These are phyloP conservation scores for Oceanodroma leucorhoa DNA, from an alignment of 2,797 vertebrate genomes.

Conservation along the genomic window DNA sequence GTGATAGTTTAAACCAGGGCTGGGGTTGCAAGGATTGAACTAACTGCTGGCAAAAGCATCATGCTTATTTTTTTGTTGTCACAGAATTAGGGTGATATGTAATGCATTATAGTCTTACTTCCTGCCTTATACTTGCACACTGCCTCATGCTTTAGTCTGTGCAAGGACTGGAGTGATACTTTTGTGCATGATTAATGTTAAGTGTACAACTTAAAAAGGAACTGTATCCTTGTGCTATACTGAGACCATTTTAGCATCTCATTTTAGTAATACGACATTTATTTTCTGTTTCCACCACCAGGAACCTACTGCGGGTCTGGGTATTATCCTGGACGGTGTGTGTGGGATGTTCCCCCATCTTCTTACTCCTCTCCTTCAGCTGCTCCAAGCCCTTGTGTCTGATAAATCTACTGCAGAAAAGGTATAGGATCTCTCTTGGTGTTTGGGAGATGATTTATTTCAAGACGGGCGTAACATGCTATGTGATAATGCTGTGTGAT, in stretches of 20 bases:
- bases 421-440: conserved; percentile 68
- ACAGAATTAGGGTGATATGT: conserved; percentile 33
- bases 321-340: conserved; percentile 92
- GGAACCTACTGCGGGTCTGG: conserved; percentile 92
- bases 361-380: conserved; percentile 89
- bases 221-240: not conserved
- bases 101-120: conserved; percentile 16
- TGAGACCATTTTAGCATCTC: not conserved
- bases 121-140: conserved; percentile 37
- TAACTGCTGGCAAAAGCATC: conserved; percentile 55
- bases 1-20: conserved; percentile 50
- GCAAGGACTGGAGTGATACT: conserved; percentile 43
- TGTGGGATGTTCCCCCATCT: conserved; percentile 95
- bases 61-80: conserved; percentile 24
- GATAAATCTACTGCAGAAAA: conserved; percentile 95
- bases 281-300: conserved; percentile 55
- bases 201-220: not conserved
- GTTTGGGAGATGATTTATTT: not conserved
- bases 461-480: not conserved
- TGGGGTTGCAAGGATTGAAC: conserved; percentile 50
- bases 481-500: not conserved
- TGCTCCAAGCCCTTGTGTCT: conserved; percentile 91
- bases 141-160: conserved; percentile 61
- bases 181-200: conserved; percentile 40
- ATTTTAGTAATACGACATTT: not conserved